Base-by-base conservation (phyloP, 2,113 vertebrate species). In the Neolamprologus variostigma region DNA sequence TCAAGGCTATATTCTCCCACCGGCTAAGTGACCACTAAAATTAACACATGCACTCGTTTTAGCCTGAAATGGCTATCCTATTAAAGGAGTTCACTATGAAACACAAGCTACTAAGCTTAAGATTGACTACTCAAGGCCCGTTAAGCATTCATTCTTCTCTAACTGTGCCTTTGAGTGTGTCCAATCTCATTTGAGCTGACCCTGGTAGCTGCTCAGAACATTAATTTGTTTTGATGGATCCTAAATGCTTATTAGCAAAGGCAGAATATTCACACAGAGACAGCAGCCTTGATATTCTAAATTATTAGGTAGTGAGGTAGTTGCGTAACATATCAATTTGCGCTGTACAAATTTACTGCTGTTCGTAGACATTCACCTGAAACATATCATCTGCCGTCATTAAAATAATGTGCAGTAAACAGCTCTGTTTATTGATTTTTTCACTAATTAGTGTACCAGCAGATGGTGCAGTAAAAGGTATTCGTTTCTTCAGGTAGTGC, bases 211-310 rank as follows among this genome's bases (percentile, higher is more conserved):
- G 21, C 3, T 40, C 87, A 28, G 10, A 47, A 17, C n/a, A 21
- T 76, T 94, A 91, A 94, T 93, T 90, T 91, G 88, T 86, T 92
- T 89, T 87, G 93, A 94, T 89, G 94, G 87, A 88, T 91, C 86
- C 90, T 93, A 86, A 92, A 90, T 86, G 90, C 84, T 89, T 86
- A 55, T 93, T 91, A 89, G 87, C 17, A 5, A 73, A 87, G 89
- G 83, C 84, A 54, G 85, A 87, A 82, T 76, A 87, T 87, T 84
- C 37, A 76, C 51, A 78, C 61, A 45, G 87, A 87, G 61, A 80
- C 14, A 45, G 33, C 54, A 55, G 90, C 45, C 83, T 82, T 73
- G 83, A 90, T 92, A 84, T 82, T 89, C 47, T 28, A 73, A 91
- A 86, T 85, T 19, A 82, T 84, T 86, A 66, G 79, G 82, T 28